These are phyloP conservation scores for Bradynema listronoti DNA, from an alignment of 1,140 invertebrate genomes.

Conservation along the genomic window DNA sequence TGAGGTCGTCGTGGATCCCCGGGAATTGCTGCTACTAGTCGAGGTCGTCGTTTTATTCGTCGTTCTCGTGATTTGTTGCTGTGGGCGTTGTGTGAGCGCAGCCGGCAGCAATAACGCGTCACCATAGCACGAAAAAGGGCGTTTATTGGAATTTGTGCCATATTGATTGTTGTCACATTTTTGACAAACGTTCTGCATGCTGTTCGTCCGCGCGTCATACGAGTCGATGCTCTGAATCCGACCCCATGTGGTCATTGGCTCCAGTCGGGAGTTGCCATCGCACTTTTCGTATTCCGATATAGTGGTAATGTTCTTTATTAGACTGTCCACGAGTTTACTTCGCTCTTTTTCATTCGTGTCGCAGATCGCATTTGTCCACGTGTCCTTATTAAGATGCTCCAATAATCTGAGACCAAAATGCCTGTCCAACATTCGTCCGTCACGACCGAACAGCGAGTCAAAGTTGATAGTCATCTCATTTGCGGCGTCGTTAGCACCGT, in stretches of 20 bases:
- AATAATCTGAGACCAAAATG: slow-evolving; percentile 4
- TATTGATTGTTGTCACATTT: no score
- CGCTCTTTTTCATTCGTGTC: background rate
- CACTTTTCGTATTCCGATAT: background rate
- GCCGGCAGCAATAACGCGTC: background rate
- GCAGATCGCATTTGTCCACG: background rate
- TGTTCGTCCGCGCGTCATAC: slow-evolving; percentile 12
- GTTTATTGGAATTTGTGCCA: background rate
- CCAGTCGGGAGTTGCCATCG: slow-evolving; percentile 20
- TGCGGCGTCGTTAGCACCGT: background rate
- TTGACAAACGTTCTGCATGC: slow-evolving; percentile 5
- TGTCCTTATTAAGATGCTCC: slow-evolving; percentile 3
- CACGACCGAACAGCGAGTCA: no score
- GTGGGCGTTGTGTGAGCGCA: background rate
- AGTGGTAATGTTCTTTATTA: no score
- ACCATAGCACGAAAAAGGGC: background rate
- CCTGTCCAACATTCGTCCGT: background rate
- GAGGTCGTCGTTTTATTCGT: no score
- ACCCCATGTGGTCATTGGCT: slow-evolving; percentile 43
- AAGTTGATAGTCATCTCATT: no score
- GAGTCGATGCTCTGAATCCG: slow-evolving; percentile 6
- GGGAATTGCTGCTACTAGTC: background rate
- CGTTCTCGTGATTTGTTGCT: no score
- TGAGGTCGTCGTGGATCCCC: slow-evolving; percentile 9
- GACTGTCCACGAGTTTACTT: slow-evolving; percentile 3